Evolutionary conservation across 2,797 vertebrate genomes (phyloP).

Genomic region (Champsocephalus esox): DNA sequence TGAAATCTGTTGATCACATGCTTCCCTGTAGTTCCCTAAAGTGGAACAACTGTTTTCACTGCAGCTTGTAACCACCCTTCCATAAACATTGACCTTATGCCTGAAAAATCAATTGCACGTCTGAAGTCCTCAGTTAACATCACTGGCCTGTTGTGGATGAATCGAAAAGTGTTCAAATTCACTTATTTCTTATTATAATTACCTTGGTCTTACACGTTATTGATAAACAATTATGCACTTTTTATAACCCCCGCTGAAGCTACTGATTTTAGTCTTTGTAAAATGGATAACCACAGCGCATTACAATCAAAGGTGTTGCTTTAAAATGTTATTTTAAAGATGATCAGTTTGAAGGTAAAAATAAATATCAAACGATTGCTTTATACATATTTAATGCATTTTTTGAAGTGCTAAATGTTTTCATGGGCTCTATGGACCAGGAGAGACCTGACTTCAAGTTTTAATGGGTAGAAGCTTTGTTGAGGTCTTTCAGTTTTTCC

Average conservation of each 20-base stretch:
- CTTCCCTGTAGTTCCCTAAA: conserved; percentile 57
- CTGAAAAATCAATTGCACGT: conserved; percentile 72
- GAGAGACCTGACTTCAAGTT: conserved; percentile 15
- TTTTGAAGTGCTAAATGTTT: conserved; percentile 36
- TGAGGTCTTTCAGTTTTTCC: not conserved
- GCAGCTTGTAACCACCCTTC: conserved; percentile 66
- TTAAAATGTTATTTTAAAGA: conserved; percentile 26
- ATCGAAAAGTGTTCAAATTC: conserved; percentile 2
- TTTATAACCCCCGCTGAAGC: not conserved
- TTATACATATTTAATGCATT: conserved; percentile 37
- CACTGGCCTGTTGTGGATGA: conserved; percentile 27
- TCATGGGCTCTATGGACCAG: not conserved
- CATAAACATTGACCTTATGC: conserved; percentile 78
- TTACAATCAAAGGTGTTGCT: conserved; percentile 8
- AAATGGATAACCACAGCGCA: too few species aligned
- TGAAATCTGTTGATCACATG: conserved; percentile 67
- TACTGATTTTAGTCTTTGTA: too few species aligned
- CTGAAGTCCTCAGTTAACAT: conserved; percentile 50
- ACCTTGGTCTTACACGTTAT: not conserved
- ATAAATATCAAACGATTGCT: conserved; percentile 36
- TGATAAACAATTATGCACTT: conserved; percentile 9
- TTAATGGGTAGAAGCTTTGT: conserved; percentile 9
- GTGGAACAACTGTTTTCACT: conserved; percentile 71
- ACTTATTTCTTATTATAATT: not conserved
- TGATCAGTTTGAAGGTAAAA: conserved; percentile 20